Percentiles rank a stretch among this genome's conserved stretches.
These are phyloP conservation scores for Allobates femoralis DNA, from an alignment of 2,797 vertebrate species.

Conservation along the genomic window DNA sequence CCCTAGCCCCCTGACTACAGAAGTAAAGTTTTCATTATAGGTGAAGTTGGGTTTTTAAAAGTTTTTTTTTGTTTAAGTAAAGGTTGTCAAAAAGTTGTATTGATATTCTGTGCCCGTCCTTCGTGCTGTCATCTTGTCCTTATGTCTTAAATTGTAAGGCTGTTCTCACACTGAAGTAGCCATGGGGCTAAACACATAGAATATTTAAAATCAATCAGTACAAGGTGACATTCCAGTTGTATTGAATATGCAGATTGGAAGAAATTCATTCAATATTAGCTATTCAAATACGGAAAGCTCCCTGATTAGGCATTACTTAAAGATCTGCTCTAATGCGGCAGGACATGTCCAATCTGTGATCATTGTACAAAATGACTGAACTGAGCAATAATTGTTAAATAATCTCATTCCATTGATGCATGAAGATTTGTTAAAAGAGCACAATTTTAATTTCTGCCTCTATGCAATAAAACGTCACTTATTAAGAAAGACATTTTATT, in stretches of 20 bases:
- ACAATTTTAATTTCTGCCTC: slow-evolving; percentile 1
- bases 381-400: slow-evolving; percentile 16
- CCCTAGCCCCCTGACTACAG: neutral
- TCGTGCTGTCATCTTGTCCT: slow-evolving; percentile 23
- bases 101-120: neutral
- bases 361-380: slow-evolving; percentile 31
- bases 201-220: slow-evolving; percentile 53
- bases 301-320: slow-evolving; percentile 55
- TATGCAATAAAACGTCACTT: neutral
- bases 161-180: slow-evolving; percentile 32
- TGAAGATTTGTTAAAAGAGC: neutral
- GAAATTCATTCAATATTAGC: slow-evolving; percentile 44
- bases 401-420: neutral
- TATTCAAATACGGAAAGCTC: slow-evolving; percentile 40
- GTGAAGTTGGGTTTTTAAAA: neutral
- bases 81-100: neutral
- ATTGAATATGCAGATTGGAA: slow-evolving; percentile 55
- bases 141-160: neutral
- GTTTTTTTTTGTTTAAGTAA: slow-evolving; percentile 3
- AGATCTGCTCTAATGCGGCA: slow-evolving; percentile 34
- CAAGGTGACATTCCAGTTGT: slow-evolving; percentile 54
- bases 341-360: slow-evolving; percentile 46
- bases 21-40: neutral
- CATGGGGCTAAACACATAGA: slow-evolving; percentile 41
- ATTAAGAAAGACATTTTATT: neutral